phyloP scores from a whole-genome alignment of 2,113 vertebrate species.

The Rhadina sibilatrix region DNA sequence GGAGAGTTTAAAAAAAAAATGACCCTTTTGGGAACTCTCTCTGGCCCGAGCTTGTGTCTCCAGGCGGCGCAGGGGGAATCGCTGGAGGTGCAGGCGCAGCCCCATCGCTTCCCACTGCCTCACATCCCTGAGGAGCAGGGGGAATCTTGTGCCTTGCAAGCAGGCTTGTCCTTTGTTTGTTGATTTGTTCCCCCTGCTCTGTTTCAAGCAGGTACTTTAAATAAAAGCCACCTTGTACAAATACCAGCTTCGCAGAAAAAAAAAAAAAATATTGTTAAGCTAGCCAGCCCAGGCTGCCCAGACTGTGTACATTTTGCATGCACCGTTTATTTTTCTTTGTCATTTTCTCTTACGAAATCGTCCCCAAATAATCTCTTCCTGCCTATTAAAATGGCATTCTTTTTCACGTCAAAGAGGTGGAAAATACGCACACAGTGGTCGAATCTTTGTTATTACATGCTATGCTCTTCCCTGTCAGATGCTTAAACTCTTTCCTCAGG shows the following conservation, averaged over 20 bases:
- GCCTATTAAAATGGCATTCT: neutral
- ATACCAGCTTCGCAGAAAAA: neutral
- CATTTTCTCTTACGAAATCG: neutral
- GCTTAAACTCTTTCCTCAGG: neutral
- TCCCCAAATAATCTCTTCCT: neutral
- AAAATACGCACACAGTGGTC: neutral
- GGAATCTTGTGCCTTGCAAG: neutral
- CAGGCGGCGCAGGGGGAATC: neutral
- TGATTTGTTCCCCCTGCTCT: neutral
- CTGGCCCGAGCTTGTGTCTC: neutral
- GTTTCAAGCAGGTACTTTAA: conserved; percentile 19
- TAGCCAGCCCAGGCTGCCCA: neutral
- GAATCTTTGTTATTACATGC: neutral
- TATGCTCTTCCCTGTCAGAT: neutral
- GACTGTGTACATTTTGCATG: neutral
- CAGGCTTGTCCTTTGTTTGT: neutral
- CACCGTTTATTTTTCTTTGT: neutral
- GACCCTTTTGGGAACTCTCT: neutral
- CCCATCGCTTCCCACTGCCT: conserved; percentile 2
- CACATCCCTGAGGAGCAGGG: neutral
- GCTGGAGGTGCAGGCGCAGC: neutral
- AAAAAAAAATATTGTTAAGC: neutral
- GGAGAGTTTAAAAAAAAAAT: conserved; percentile 32
- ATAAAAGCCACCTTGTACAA: neutral
- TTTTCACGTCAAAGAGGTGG: neutral